Evolutionary conservation across 2,113 vertebrate species (phyloP).

Genomic region (Lophotis ruficrista): DNA sequence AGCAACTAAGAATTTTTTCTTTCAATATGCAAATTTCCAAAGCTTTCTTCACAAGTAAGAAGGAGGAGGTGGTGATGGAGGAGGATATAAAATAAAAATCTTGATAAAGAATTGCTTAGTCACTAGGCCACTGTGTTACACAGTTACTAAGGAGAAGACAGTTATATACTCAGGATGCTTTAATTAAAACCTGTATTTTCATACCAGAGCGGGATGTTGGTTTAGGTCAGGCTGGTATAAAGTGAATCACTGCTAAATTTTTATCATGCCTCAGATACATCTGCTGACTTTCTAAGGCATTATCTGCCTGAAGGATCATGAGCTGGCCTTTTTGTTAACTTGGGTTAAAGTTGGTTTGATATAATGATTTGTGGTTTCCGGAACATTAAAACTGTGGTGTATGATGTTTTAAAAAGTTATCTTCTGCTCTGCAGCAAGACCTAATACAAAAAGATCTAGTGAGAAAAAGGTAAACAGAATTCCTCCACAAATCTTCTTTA

Average conservation of each 20-base stretch:
- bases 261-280: not conserved
- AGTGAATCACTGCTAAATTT: not conserved
- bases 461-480: not conserved
- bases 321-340: not conserved
- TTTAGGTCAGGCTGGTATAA: not conserved
- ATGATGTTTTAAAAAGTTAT: not conserved
- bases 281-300: not conserved
- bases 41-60: not conserved
- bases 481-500: not conserved
- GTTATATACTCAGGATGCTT: not conserved
- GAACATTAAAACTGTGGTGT: not conserved
- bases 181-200: constrained; percentile 7
- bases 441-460: not conserved
- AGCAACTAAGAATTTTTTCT: not conserved
- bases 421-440: not conserved
- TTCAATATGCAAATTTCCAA: not conserved
- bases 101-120: not conserved
- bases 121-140: not conserved
- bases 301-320: not conserved
- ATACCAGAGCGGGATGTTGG: not conserved
- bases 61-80: not conserved
- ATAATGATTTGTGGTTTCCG: not conserved
- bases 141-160: not conserved
- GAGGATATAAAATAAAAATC: constrained; percentile 6
- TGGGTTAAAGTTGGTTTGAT: not conserved